Conservation (phyloP, 2,797 vertebrate genomes). For the Alca torda region DNA sequence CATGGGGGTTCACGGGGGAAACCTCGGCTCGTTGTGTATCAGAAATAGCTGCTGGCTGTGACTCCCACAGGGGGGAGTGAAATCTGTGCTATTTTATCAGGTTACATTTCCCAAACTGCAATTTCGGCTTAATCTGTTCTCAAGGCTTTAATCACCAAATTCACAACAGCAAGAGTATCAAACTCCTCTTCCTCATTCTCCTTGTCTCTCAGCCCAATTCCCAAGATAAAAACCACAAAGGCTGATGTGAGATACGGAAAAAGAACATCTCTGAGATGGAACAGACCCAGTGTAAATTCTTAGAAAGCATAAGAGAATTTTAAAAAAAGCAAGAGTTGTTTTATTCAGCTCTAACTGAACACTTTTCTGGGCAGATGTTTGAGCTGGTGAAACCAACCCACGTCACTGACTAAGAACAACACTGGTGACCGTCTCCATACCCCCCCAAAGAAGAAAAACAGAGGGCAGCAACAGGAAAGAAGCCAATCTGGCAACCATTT, state of each 20-base stretch:
- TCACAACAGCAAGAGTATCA: conserved; percentile 47
- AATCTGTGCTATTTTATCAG: conserved; percentile 20
- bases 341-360: conserved; percentile 38
- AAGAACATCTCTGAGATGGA: conserved; percentile 56
- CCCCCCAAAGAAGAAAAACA: conserved; percentile 24
- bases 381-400: neutral
- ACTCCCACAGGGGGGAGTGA: neutral
- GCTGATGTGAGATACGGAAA: neutral
- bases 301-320: conserved; percentile 68
- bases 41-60: conserved; percentile 26
- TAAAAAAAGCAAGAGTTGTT: neutral
- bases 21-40: neutral
- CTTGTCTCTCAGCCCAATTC: conserved; percentile 13
- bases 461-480: conserved; percentile 8
- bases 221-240: conserved; percentile 34
- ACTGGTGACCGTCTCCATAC: neutral
- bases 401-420: neutral
- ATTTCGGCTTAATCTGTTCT: conserved; percentile 57
- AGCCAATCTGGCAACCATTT: conserved; percentile 8
- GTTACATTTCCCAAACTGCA: conserved; percentile 22
- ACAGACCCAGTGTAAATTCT: conserved; percentile 65
- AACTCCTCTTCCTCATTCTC: conserved; percentile 8
- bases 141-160: conserved; percentile 51
- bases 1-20: neutral
- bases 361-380: conserved; percentile 9